Evolutionary conservation across 2,888 invertebrate genomes (phyloP).

Genomic region (Sinodicranocentrus sp.): DNA sequence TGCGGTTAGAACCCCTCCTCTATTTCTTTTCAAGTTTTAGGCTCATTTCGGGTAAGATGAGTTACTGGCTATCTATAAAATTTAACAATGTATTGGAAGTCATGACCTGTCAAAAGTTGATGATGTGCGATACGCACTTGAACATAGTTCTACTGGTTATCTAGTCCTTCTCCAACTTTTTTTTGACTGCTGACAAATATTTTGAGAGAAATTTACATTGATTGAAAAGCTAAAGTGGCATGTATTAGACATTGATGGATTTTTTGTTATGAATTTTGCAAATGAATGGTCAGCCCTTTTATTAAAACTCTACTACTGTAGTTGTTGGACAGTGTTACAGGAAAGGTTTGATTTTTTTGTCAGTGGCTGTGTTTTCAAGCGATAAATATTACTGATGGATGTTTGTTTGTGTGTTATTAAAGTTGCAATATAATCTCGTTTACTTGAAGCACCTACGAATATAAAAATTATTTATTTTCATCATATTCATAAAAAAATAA

Average conservation of each 20-base stretch:
- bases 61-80: constrained; percentile 1
- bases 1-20: background rate
- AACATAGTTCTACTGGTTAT: constrained; percentile 9
- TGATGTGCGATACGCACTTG: constrained; percentile 33
- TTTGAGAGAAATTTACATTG: constrained; percentile 26
- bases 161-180: background rate
- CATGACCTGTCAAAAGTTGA: constrained; percentile 42
- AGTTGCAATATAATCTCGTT: too few relatives aligned
- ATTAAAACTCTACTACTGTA: too few relatives aligned
- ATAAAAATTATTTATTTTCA: too few relatives aligned
- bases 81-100: constrained; percentile 19
- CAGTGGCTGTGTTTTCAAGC: too few relatives aligned
- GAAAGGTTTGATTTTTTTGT: too few relatives aligned
- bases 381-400: too few relatives aligned
- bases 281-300: background rate
- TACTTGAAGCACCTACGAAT: too few relatives aligned
- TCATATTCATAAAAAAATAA: too few relatives aligned
- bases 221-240: constrained; percentile 28
- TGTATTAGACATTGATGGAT: constrained; percentile 42
- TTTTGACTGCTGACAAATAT: background rate
- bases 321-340: background rate
- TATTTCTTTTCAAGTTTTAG: background rate
- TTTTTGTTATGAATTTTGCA: constrained; percentile 1
- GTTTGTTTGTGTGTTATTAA: too few relatives aligned
- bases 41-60: constrained; percentile 20